Base-by-base conservation (phyloP, 1,140 invertebrate genomes). In the Drosophila ananassae region DNA sequence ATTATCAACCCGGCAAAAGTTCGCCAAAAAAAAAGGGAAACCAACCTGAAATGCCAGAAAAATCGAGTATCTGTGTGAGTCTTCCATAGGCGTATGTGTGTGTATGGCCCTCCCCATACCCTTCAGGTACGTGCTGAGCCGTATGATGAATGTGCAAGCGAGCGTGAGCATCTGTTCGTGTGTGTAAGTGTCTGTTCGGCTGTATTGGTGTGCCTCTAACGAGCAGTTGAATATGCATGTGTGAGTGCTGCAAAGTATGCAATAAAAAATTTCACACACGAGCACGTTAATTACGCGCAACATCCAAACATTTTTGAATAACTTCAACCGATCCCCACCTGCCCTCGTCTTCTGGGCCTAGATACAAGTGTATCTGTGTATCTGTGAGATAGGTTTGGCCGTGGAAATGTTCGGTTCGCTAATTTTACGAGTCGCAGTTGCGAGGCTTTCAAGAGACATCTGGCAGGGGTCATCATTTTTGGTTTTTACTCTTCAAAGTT, bases 181-280 rank as follows among this genome's bases (percentile, higher is more conserved):
- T 87, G 61, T 78, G 50, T 72, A 61, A 63, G 68, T 83, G 74
- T 68, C 55, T 55, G 17, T 17, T 17, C 17, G 17, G 17, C 17
- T 17, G 56, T 59, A 63, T 32, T 48, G 61, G 73, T 48, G 66
- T 46, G 41, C 51, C 37, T 46, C 75, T 79, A 82, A 87, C 83
- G 75, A 89, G 74, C 81, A 75, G 63, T 57, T 55, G 80, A 71
- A 56, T 73, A 46, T 61, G 52, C 34, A 30, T 64, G 28, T 58
- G 39, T 56, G 50, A 52, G 82, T 67, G 57, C 81, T 66, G 74
- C 52, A 82, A 85, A 85, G 82, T 85, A 87, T 87, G 78, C 82
- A 85, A 87, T 87, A 87, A 76, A 85, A 85, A 87, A 87, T 78
- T 78, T 87, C 78, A 87, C 82, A 89, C 82, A 78, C 83, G 78